Evolutionary conservation across 1,140 invertebrate genomes (phyloP).

Genomic region (Drosophila kanapiae): DNA sequence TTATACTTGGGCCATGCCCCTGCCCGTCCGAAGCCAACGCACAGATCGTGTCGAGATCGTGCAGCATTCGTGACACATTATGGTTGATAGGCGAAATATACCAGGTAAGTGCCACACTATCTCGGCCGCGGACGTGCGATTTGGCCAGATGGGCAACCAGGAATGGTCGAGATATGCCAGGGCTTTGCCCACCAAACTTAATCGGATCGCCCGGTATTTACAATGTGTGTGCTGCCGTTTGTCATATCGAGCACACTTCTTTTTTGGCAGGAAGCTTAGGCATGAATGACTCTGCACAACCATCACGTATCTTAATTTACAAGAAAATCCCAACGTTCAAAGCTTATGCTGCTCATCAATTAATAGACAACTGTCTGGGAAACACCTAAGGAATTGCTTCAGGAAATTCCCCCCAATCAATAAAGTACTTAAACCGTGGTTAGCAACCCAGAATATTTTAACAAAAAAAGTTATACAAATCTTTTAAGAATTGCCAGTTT

Average conservation of each 20-base stretch:
- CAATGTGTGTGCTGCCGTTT: constrained; percentile 17
- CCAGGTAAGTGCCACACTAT: constrained; percentile 28
- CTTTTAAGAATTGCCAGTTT: background rate
- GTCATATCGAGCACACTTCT: background rate
- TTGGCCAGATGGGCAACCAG: constrained; percentile 6
- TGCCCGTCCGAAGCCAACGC: constrained; percentile 17
- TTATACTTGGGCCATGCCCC: constrained; percentile 51
- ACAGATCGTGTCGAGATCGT: constrained; percentile 95
- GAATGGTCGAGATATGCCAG: constrained; percentile 16
- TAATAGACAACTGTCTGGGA: background rate
- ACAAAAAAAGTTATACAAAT: too few relatives aligned
- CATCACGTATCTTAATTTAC: constrained; percentile 2
- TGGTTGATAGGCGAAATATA: constrained; percentile 13
- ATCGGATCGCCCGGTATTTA: constrained; percentile 22
- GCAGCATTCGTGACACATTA: constrained; percentile 73
- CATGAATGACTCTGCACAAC: constrained; percentile 5
- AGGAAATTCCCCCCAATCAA: background rate
- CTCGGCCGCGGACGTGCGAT: constrained; percentile 7
- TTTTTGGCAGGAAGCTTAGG: constrained; percentile 12
- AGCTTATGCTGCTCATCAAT: background rate
- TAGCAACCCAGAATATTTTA: background rate
- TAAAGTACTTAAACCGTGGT: too few relatives aligned
- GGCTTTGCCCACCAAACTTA: constrained; percentile 15
- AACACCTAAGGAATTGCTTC: background rate
- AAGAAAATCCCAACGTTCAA: background rate